A percentile compares a stretch with the other conserved stretches of the same genome.
Conservation (phyloP, 2,888 invertebrate species). For the Osmoderma eremita region DNA sequence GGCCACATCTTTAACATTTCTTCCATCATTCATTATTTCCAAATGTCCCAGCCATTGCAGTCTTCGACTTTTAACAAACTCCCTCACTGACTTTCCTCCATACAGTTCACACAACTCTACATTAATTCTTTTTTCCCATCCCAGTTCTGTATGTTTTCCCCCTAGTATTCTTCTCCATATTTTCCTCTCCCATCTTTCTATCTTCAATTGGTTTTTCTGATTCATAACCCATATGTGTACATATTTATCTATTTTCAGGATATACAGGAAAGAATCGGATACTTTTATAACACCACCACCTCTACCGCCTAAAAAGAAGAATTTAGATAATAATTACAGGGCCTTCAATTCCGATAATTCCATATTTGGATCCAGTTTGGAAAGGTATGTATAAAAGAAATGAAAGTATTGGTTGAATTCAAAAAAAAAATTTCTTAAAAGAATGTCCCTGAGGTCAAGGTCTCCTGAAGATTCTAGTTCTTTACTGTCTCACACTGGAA, state of each 20-base stretch:
- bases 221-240: too few relatives aligned
- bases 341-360: slow-evolving; percentile 68
- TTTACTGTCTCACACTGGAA: slow-evolving; percentile 75
- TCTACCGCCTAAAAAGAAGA: slow-evolving; percentile 78
- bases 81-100: too few relatives aligned
- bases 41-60: too few relatives aligned
- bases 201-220: too few relatives aligned
- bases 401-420: background rate
- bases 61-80: too few relatives aligned
- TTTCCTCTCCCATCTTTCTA: too few relatives aligned
- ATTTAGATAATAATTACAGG: slow-evolving; percentile 65
- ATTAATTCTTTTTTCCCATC: too few relatives aligned
- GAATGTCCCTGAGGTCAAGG: slow-evolving; percentile 79
- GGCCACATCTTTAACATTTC: too few relatives aligned
- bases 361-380: slow-evolving; percentile 73
- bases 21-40: too few relatives aligned
- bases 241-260: slow-evolving; percentile 42
- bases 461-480: slow-evolving; percentile 78
- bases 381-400: slow-evolving; percentile 62
- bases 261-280: slow-evolving; percentile 58
- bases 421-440: slow-evolving; percentile 53
- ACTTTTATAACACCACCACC: slow-evolving; percentile 79
- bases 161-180: too few relatives aligned
- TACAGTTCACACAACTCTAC: too few relatives aligned
- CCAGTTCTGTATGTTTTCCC: too few relatives aligned